phyloP scores from a whole-genome alignment of 2,797 vertebrate genomes.

The Labroides dimidiatus region DNA sequence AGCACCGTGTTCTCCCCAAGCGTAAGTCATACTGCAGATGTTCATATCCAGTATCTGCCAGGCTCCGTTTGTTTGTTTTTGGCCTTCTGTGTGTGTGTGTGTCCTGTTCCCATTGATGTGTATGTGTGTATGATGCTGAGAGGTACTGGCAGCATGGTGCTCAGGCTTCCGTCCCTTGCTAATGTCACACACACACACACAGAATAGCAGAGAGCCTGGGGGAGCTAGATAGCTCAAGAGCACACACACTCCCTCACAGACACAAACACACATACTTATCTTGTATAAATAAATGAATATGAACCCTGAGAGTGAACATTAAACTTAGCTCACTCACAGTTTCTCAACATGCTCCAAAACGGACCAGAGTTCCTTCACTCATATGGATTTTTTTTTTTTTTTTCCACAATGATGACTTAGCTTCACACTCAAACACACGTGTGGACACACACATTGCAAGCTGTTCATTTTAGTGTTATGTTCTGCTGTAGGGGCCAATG shows the following conservation, averaged over 20 bases:
- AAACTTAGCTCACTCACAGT: constrained; percentile 36
- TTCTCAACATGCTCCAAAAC: background rate
- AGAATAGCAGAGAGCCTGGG: constrained; percentile 56
- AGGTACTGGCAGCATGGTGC: constrained; percentile 66
- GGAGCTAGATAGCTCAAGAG: constrained; percentile 35
- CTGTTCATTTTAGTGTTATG: constrained; percentile 42
- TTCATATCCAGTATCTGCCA: constrained; percentile 66
- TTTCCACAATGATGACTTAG: constrained; percentile 27
- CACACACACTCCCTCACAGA: background rate
- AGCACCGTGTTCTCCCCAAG: constrained; percentile 30
- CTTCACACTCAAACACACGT: constrained; percentile 21
- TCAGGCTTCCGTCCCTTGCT: constrained; percentile 62
- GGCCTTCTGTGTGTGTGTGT: constrained; percentile 27
- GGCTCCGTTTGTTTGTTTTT: constrained; percentile 57
- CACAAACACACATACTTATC: constrained; percentile 29
- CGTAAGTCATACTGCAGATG: constrained; percentile 70
- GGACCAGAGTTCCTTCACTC: constrained; percentile 21
- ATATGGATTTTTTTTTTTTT: constrained; percentile 25
- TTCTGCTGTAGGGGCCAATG: constrained; percentile 13
- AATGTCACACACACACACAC: constrained; percentile 71
- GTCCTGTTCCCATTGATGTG: constrained; percentile 36
- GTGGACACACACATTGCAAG: background rate
- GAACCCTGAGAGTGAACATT: constrained; percentile 48
- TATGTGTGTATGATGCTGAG: constrained; percentile 60
- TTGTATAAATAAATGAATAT: constrained; percentile 56